Evolutionary conservation across 2,888 invertebrate species (phyloP), one percentile per base, ranked within the genome.

Genomic region (Aproaerema taeniolella): DNA sequence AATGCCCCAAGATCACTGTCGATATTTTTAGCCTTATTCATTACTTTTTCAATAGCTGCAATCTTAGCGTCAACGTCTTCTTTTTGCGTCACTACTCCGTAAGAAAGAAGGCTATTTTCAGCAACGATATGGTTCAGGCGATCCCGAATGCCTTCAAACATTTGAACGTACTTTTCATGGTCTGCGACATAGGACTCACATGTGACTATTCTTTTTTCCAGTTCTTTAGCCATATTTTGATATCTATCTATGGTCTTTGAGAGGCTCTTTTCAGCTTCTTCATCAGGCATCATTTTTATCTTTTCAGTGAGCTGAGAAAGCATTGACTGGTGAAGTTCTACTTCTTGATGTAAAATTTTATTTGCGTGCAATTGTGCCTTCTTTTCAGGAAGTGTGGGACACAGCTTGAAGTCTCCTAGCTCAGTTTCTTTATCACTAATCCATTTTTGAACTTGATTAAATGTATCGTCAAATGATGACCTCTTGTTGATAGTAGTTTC

Each of bases 401-500:
- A 91, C 2, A 95, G 75, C 50, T 92, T 91, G 38, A 91, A 88
- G 36, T 91, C 91, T 26, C 91, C 90, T 1, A 91, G 90, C 24
- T 96, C 85, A 63, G 93, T 93, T 34, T 89, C 89, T 65, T 94
- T 93, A 1, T 96, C 96, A 39, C 89, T 88, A 16, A 98, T 89
- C 95, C 97, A 98, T 62, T 92, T 91, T 51, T 93, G 92, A 5
- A 97, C 92, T 88, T 96, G 96, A 32, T 92, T 92, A 53, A 95
- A 93, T 47, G 95, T 96, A 56, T 97, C 97, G 67, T 97, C 97
- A 68, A 98, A 96, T 1, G 96, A 96, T 2, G 95, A 95, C 72
- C 97, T 90, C 57, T 97, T 95, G 67, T 96, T 93, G 46, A 97
- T 89, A 26, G 94, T 93, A 1, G 93, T 93, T 83, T 98, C 97